Conservation (phyloP, 2,113 vertebrate genomes). For the Rhabdornis inornatus region DNA sequence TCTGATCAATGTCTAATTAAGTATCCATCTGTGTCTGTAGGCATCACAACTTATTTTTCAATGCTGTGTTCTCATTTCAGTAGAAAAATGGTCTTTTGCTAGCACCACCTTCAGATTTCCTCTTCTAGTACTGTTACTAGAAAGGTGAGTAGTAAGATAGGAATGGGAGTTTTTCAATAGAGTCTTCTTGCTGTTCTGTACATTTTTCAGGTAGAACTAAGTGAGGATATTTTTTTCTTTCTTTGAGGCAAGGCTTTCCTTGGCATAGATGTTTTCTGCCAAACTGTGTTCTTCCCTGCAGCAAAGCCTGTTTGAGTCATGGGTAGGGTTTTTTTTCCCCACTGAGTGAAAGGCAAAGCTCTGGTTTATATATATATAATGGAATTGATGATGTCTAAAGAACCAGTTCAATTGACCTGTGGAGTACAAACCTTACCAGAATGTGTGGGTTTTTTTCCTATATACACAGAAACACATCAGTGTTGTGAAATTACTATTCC, state of each 20-base stretch:
- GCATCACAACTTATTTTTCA: not conserved
- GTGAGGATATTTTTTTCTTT: not conserved
- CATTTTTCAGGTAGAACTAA: not conserved
- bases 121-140: not conserved
- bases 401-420: not conserved
- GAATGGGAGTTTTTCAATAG: not conserved
- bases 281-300: not conserved
- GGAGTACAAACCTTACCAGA: not conserved
- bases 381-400: not conserved
- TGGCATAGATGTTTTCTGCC: not conserved
- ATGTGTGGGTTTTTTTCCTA: not conserved
- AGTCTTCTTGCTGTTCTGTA: not conserved
- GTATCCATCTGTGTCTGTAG: not conserved
- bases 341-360: not conserved
- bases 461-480: accelerated
- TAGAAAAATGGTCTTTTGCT: not conserved
- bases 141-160: not conserved
- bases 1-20: not conserved
- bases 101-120: not conserved
- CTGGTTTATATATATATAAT: not conserved
- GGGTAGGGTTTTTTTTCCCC: not conserved
- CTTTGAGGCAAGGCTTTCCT: not conserved
- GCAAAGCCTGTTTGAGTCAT: not conserved
- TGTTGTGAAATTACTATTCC: not conserved
- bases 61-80: not conserved